Evolutionary conservation across 2,113 vertebrate species (phyloP), one percentile per base, ranked within the genome.

Genomic region (Nannobrachium achirus): DNA sequence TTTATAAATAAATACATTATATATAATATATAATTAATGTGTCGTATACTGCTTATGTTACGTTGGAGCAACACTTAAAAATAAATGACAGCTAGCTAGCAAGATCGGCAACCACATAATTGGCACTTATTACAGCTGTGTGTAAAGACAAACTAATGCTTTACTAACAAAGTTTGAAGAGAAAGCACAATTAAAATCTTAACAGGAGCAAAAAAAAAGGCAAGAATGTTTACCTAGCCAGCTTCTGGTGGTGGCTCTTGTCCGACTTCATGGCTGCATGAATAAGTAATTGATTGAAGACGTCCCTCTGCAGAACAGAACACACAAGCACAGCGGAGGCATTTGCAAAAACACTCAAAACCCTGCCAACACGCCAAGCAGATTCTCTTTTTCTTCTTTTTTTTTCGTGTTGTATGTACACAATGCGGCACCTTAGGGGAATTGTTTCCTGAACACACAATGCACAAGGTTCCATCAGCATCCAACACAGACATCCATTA

Each of bases 271-370:
- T 78, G 61, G 95, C 95, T 0, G 95, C 93, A 8, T 97, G 95
- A 70, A 99, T 94, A 45, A 99, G 58, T 8, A 99, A 67, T 76
- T 94, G 96, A 86, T 77, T 95, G 92, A 99, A 97, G 86, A 99
- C 0, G 8, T 99, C 98, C 74, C 97, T 96, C 98, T 99, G 90
- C 8, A 87, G 84, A 69, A 66, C 68, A 76, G 53, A 78, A 20
- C 16, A 48, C 46, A 83, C 55, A 59, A 67, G 63, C 1, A 18
- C 53, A 56, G 79, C 73, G 73, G 70, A 58, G 25, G 25, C 25
- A 33, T 33, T 33, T 18, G 5, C 16, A 33, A 68, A 45, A 67
- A 75, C 45, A 75, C n/a, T 40, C 38, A 61, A 59, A 19, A 19
- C 10, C 0, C 6, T 50, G 45, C n/a, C n/a, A 38, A 40, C 33